A percentile compares a stretch with the other conserved stretches of the same genome.
phyloP scores from a whole-genome alignment of 2,888 invertebrate genomes.

The Camptogramma bilineatum region DNA sequence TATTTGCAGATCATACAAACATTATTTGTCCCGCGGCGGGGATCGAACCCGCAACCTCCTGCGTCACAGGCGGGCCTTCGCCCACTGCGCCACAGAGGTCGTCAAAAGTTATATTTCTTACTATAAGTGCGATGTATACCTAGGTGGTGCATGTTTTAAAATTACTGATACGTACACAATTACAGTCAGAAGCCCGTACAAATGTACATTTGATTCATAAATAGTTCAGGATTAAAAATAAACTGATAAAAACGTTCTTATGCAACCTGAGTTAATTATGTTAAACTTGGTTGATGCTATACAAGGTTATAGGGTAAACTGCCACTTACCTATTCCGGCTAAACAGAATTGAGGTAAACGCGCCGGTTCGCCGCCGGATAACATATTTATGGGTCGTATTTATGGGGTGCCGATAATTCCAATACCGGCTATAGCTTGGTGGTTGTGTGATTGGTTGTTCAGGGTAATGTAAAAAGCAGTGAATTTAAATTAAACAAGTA shows the following conservation, averaged over 20 bases:
- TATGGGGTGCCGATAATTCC: conserved; percentile 8
- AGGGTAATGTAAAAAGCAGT: background rate
- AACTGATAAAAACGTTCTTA: background rate
- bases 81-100: too few species aligned
- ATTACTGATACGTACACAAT: too few species aligned
- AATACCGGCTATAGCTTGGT: background rate
- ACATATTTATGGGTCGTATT: conserved; percentile 4
- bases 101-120: too few species aligned
- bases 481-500: background rate
- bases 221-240: background rate
- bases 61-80: too few species aligned
- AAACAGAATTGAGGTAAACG: background rate
- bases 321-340: background rate
- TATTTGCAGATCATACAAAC: too few species aligned
- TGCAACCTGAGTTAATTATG: background rate
- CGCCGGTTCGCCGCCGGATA: background rate
- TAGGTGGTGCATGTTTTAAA: too few species aligned
- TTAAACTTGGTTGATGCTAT: background rate
- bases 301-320: background rate
- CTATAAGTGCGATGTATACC: too few species aligned
- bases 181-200: too few species aligned
- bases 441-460: background rate
- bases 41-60: too few species aligned
- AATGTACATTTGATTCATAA: background rate
- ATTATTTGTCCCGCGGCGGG: too few species aligned